Percentiles rank a stretch among this genome's conserved stretches.
phyloP scores from a whole-genome alignment of 2,888 invertebrate species.

The Diogma glabrata region DNA sequence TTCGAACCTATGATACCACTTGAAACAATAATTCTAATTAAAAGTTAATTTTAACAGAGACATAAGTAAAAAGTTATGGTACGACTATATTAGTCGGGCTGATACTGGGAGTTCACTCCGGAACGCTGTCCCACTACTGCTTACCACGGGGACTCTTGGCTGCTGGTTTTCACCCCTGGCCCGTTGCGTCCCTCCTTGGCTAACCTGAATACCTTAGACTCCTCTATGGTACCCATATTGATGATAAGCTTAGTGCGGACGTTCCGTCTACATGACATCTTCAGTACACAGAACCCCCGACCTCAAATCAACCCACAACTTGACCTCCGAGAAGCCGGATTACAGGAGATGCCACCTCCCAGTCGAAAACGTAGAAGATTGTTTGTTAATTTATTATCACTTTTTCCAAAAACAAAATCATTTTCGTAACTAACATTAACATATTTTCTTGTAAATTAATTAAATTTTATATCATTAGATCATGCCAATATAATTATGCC shows the following conservation, averaged over 20 bases:
- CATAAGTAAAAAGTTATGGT: conserved; percentile 63
- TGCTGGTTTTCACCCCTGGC: conserved; percentile 99
- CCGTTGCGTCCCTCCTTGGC: conserved; percentile 96
- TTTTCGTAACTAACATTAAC: too few species aligned
- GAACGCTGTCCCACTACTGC: conserved; percentile 98
- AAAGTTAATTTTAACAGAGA: too few species aligned
- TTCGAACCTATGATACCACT: too few species aligned
- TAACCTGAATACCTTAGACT: conserved; percentile 23
- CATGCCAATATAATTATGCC: too few species aligned
- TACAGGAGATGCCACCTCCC: conserved; percentile 97
- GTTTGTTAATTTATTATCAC: too few species aligned
- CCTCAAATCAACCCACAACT: conserved; percentile 88
- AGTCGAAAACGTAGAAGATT: too few species aligned
- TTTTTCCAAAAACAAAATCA: too few species aligned
- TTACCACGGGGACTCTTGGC: conserved; percentile 98
- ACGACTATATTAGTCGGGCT: conserved; percentile 74
- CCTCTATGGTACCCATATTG: conserved; percentile 7
- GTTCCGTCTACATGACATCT: conserved; percentile 55
- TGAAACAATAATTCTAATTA: too few species aligned
- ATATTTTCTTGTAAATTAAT: too few species aligned
- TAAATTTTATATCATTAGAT: too few species aligned
- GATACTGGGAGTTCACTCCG: conserved; percentile 82
- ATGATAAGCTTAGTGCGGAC: conserved; percentile 8
- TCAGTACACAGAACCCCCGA: conserved; percentile 56
- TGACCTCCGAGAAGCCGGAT: conserved; percentile 94